Base-by-base conservation (phyloP, 2,113 vertebrate species). In the Dermatemys mawii region DNA sequence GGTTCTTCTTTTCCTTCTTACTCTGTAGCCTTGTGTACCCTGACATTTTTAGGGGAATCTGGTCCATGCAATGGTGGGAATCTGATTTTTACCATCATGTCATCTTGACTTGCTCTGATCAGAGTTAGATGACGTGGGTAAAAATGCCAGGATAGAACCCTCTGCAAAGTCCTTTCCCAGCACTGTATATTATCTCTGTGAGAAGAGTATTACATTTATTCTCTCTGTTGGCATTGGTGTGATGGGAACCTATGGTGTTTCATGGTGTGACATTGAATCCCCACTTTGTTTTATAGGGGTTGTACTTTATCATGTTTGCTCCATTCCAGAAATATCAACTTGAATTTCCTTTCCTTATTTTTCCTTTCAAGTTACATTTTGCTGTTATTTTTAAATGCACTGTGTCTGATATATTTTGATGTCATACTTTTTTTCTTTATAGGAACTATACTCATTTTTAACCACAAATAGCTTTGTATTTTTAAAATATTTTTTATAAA, bases 1-100 rank as follows among this genome's bases (percentile, higher is more conserved):
- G 32, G 11, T 75, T 46, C 2, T 84, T 11, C 8, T 70, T 92
- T 50, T 19, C 35, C 49, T 8, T 89, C 83, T 86, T 87, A 9
- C 41, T 1, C 41, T 79, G n/a, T 48, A 9, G 2, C 35, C 24
- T 87, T 16, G 46, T 3, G 24, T 46, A 6, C 1, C 0, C 53
- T 48, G 13, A 67, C 13, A 17, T 35, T 3, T 76, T 21, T 54
- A 54, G 63, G 51, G 8, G 35, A 76, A 86, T 70, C 35, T 16
- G 26, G 29, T 16, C 29, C 11, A 26, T 67, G 63, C 35, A 22
- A n/a, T n/a, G n/a, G n/a, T 38, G n/a, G n/a, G 17, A n/a, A 22
- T 16, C 29, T 32, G 29, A 60, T 32, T 60, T 60, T 32, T 60
- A 60, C 32, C 29, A 60, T 60, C 57, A 60, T 41, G n/a, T 70